phyloP scores from a whole-genome alignment of 2,113 vertebrate species.

The Craseonycteris thonglongyai region DNA sequence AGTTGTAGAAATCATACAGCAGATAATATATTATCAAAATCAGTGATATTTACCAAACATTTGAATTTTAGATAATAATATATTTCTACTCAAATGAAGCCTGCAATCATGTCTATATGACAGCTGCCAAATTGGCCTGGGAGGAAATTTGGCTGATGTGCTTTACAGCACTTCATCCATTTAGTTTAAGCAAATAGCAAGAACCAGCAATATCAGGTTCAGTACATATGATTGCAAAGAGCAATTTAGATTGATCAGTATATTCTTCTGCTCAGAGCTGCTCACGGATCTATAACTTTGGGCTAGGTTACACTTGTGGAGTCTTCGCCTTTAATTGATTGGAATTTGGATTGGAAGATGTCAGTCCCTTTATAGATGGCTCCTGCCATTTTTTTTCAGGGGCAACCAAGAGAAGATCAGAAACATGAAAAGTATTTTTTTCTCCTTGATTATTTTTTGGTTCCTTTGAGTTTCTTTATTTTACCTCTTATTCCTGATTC shows the following conservation, averaged over 20 bases:
- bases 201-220: background rate
- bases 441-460: background rate
- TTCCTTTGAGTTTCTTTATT: background rate
- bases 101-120: background rate
- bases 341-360: background rate
- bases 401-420: background rate
- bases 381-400: background rate
- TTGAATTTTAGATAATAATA: conserved; percentile 46
- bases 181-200: conserved; percentile 10
- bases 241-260: background rate
- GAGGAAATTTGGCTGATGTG: background rate
- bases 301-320: background rate
- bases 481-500: background rate
- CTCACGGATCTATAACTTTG: background rate
- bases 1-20: background rate
- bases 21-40: conserved; percentile 34
- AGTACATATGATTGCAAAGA: background rate
- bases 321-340: background rate
- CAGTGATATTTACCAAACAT: conserved; percentile 48
- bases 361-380: background rate
- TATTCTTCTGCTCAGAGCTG: background rate
- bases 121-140: background rate
- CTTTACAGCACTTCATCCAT: background rate
- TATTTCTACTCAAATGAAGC: conserved; percentile 51
- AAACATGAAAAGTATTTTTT: background rate